Conservation (phyloP, 2,888 invertebrate species). For the Pomacea canaliculata region DNA sequence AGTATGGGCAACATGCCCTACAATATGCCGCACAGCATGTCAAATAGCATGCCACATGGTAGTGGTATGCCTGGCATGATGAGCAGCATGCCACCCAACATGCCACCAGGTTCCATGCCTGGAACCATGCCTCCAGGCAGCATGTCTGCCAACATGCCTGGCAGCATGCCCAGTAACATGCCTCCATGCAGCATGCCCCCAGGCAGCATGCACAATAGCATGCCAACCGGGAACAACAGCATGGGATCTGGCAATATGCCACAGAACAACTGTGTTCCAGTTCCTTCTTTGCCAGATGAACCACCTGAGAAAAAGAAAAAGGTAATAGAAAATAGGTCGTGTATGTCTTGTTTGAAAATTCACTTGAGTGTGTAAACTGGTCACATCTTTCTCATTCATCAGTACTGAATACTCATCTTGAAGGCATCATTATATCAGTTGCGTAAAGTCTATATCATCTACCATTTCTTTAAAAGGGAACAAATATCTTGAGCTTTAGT, state of each 20-base stretch:
- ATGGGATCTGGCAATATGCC: constrained; percentile 21
- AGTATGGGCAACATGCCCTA: constrained; percentile 8
- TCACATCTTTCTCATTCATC: too few relatives aligned
- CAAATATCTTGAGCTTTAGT: not conserved
- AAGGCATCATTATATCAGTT: too few relatives aligned
- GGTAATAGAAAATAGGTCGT: constrained; percentile 28
- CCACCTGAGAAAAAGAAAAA: constrained; percentile 60
- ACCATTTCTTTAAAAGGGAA: too few relatives aligned
- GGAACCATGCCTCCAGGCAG: constrained; percentile 35
- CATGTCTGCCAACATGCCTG: constrained; percentile 36
- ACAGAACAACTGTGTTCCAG: constrained; percentile 22
- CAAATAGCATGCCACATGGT: not conserved
- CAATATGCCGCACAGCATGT: constrained; percentile 9
- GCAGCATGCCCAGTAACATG: constrained; percentile 37
- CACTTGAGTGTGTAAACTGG: too few relatives aligned
- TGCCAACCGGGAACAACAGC: constrained; percentile 16
- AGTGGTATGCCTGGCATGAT: constrained; percentile 39
- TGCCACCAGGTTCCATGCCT: constrained; percentile 30
- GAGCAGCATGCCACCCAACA: constrained; percentile 42
- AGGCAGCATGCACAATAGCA: constrained; percentile 32
- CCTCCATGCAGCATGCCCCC: constrained; percentile 35
- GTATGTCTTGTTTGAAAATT: too few relatives aligned
- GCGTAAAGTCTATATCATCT: too few relatives aligned
- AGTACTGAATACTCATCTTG: too few relatives aligned
- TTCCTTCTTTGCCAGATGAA: constrained; percentile 37